Evolutionary conservation across 2,113 vertebrate species (phyloP).

Genomic region (Ptilonorhynchus violaceus): DNA sequence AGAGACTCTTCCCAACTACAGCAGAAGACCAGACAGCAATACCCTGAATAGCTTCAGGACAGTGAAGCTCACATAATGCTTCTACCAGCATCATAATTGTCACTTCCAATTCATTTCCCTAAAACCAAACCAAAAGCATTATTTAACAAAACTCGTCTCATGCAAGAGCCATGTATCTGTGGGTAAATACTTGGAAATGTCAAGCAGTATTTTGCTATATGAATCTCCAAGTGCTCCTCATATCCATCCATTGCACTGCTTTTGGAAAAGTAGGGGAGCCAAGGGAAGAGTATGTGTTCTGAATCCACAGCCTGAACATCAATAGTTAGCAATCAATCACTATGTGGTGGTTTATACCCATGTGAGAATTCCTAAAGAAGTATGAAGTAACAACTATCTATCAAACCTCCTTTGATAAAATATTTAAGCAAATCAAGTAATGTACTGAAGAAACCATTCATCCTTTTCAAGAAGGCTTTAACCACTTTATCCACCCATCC

Average conservation of each 20-base stretch:
- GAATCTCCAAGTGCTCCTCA: background rate
- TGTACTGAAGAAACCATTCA: background rate
- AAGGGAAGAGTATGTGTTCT: background rate
- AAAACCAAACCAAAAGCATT: background rate
- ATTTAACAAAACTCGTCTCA: background rate
- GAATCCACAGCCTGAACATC: background rate
- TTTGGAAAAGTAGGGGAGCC: background rate
- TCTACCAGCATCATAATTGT: constrained; percentile 93
- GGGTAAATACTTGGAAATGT: background rate
- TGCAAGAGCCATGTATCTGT: background rate
- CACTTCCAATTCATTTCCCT: constrained; percentile 93
- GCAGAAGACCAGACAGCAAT: constrained; percentile 89
- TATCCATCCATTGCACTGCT: background rate
- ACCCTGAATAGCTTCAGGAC: constrained; percentile 96
- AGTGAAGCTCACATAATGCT: constrained; percentile 92
- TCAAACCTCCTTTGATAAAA: background rate
- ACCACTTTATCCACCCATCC: background rate
- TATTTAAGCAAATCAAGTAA: background rate
- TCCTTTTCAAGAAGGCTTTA: background rate
- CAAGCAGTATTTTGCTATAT: background rate
- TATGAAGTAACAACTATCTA: background rate
- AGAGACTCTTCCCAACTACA: constrained; percentile 83
- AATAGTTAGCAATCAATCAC: background rate
- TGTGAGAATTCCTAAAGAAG: background rate
- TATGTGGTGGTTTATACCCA: background rate